Percentiles rank a stretch among this genome's conserved stretches.
Conservation (phyloP, 2,113 vertebrate genomes). For the Rhabdornis inornatus region DNA sequence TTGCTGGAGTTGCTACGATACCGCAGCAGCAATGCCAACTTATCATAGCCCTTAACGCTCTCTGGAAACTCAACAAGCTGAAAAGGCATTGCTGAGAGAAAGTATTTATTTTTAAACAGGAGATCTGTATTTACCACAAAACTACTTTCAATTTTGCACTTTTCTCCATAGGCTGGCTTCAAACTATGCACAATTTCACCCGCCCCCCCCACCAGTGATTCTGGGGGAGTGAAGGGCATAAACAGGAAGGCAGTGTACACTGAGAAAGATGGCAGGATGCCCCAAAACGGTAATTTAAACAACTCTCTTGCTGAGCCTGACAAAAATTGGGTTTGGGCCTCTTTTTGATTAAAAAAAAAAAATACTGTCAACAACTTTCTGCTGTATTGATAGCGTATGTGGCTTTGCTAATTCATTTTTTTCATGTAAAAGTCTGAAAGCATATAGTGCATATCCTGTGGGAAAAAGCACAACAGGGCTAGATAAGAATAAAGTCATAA, state of each 20-base stretch:
- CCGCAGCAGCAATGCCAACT: neutral
- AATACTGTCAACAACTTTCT: neutral
- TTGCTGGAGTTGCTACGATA: slow-evolving; percentile 26
- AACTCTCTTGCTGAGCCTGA: neutral
- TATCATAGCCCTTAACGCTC: neutral
- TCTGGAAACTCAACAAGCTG: neutral
- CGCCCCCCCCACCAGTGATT: neutral
- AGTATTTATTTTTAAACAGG: slow-evolving; percentile 7
- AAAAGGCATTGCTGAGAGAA: slow-evolving; percentile 1
- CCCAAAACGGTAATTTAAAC: neutral
- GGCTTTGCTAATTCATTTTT: neutral
- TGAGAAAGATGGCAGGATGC: slow-evolving; percentile 22
- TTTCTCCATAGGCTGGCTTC: neutral
- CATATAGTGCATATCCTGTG: neutral
- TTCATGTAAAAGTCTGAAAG: neutral
- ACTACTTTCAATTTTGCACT: neutral
- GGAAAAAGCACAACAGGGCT: neutral
- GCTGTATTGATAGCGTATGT: neutral
- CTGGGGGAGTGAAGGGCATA: neutral
- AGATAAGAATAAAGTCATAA: neutral
- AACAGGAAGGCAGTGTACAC: slow-evolving; percentile 39
- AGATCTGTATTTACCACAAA: neutral
- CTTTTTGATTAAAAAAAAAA: neutral
- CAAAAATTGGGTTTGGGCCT: neutral
- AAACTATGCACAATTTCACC: neutral